Conservation (phyloP, 2,888 invertebrate species). For the Drosophila diplacantha region DNA sequence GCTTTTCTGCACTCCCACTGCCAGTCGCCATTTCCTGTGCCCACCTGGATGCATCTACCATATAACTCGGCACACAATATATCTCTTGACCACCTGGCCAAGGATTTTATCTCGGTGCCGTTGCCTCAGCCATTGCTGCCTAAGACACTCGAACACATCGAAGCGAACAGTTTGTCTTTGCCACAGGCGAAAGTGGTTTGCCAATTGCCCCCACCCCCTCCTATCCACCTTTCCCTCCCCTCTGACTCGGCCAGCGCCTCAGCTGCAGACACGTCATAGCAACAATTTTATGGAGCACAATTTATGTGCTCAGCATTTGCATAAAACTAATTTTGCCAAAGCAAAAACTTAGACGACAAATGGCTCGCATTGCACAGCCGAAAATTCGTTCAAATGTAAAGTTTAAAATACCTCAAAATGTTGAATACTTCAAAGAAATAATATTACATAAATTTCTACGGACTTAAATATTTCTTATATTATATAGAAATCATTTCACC, state of each 20-base stretch:
- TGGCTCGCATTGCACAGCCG: slow-evolving; percentile 13
- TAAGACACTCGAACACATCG: slow-evolving; percentile 33
- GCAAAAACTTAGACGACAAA: slow-evolving; percentile 48
- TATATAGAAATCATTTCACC: too few species aligned
- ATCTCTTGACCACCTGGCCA: slow-evolving; percentile 39
- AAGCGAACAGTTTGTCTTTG: slow-evolving; percentile 17
- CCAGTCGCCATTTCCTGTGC: slow-evolving; percentile 7
- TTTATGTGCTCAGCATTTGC: slow-evolving; percentile 70
- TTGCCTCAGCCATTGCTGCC: slow-evolving; percentile 3
- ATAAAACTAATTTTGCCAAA: slow-evolving; percentile 65
- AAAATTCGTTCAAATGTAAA: background rate
- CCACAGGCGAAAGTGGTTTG: slow-evolving; percentile 60
- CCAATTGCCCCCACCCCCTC: slow-evolving; percentile 31
- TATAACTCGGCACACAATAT: slow-evolving; percentile 22
- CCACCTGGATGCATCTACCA: slow-evolving; percentile 31
- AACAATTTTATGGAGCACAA: slow-evolving; percentile 60
- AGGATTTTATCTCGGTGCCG: slow-evolving; percentile 37
- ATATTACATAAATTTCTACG: too few species aligned
- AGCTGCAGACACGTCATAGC: slow-evolving; percentile 23
- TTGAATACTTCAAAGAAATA: too few species aligned
- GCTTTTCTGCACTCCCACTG: slow-evolving; percentile 10
- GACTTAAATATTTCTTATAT: too few species aligned
- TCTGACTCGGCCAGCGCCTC: background rate
- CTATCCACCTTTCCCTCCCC: background rate
- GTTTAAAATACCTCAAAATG: background rate